Conservation (phyloP, 2,888 invertebrate genomes). For the Himalopsyche japonica region DNA sequence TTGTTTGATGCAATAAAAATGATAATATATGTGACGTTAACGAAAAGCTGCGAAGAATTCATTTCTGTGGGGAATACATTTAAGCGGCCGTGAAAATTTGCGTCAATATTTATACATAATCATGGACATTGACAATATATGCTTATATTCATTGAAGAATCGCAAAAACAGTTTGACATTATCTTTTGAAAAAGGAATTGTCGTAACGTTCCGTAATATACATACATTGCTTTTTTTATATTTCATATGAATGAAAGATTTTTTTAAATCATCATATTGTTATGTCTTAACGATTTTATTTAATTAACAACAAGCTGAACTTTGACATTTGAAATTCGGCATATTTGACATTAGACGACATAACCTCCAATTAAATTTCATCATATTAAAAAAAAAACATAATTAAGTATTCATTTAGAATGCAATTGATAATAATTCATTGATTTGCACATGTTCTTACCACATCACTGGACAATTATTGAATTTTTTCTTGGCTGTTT, state of each 20-base stretch:
- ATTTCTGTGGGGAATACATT: background rate
- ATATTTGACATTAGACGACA: background rate
- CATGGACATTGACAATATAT: background rate
- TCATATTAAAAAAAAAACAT: background rate
- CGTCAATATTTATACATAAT: background rate
- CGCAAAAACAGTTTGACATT: background rate
- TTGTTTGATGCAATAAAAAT: background rate
- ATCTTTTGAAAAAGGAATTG: background rate
- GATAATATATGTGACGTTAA: background rate
- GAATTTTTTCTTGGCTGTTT: background rate
- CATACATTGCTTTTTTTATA: no score
- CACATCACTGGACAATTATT: background rate
- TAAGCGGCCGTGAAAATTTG: background rate
- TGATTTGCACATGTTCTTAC: background rate
- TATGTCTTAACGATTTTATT: background rate
- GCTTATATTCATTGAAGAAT: background rate
- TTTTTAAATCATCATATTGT: no score
- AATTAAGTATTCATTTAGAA: background rate
- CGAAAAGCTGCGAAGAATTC: background rate
- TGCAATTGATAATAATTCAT: background rate
- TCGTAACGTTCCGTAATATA: background rate
- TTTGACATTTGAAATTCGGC: slow-evolving; percentile 1
- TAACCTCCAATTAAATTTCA: background rate
- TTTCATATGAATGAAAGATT: no score
- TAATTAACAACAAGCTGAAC: background rate